Evolutionary conservation across 2,888 invertebrate genomes (phyloP), one percentile per base, ranked within the genome.

Genomic region (Hypercompe scribonia): DNA sequence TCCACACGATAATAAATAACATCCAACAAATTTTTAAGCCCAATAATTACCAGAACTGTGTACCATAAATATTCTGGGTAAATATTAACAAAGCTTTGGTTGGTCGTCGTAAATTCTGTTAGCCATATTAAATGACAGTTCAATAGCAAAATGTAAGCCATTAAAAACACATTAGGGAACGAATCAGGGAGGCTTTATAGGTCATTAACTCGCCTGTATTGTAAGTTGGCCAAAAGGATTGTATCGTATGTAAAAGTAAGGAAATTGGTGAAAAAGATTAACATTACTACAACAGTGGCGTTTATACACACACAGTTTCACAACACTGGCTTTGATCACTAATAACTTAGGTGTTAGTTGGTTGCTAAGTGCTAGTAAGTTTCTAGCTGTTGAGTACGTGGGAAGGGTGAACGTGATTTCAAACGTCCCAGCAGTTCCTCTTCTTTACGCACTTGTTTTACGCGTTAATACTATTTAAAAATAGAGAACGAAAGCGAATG

Each of bases 81-180:
- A 84, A 83, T 84, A 80, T 78, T 78, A 84, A 84, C 82, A 83
- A 83, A 79, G 81, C 78, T 71, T 61, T 46, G 64, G 64, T 39
- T 68, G 73, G 73, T 68, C 78, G 81, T 81, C 88, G 86, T 91
- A 93, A 93, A 93, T 92, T 90, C 87, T 84, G 87, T 88, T 87
- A 87, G 87, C 89, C 89, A 87, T 91, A 91, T 90, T 90, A 91
- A 89, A 92, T 89, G 92, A 91, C 91, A 90, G 89, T 91, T 92
- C 93, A 93, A 94, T 94, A 92, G 90, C 90, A 85, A 88, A 93
- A 91, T 91, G 91, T 90, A 85, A 78, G 91, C 92, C 94, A 94
- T 94, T 94, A 94, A 94, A 94, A 93, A 91, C 89, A 91, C 94
- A 94, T 94, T 94, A 94, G 89, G 89, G 87, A 78, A 83, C 79